phyloP scores from a whole-genome alignment of 2,888 invertebrate genomes.

The Ectobius pallidus region DNA sequence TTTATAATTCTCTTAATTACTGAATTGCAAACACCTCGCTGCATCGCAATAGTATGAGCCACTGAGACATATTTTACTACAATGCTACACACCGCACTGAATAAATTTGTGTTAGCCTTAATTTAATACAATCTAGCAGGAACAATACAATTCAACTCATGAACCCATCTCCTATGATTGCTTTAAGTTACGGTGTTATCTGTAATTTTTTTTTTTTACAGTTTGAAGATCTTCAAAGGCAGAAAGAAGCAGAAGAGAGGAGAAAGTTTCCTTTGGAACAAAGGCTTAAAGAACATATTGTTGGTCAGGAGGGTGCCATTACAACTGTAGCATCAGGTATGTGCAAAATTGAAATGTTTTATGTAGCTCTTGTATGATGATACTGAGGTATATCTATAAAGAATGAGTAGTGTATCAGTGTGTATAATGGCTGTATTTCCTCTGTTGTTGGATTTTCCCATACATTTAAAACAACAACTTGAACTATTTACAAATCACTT shows the following conservation, averaged over 20 bases:
- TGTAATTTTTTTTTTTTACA: slow-evolving; percentile 44
- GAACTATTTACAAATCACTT: too few species aligned
- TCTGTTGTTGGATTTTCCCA: too few species aligned
- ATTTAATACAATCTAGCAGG: not conserved
- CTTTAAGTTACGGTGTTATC: too few species aligned
- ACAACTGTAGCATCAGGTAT: slow-evolving; percentile 75
- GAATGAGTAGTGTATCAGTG: too few species aligned
- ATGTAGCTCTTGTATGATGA: too few species aligned
- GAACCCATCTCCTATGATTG: not conserved
- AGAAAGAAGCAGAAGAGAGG: slow-evolving; percentile 78
- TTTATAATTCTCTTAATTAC: not conserved
- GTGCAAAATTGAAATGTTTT: too few species aligned
- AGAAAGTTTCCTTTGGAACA: slow-evolving; percentile 83
- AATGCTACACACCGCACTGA: not conserved
- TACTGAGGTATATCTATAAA: too few species aligned
- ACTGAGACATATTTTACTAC: not conserved
- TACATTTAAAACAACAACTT: too few species aligned
- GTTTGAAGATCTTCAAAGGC: slow-evolving; percentile 61
- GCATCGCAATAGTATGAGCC: not conserved
- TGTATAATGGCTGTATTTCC: too few species aligned
- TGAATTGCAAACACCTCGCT: not conserved
- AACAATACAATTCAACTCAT: not conserved
- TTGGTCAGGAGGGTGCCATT: slow-evolving; percentile 86
- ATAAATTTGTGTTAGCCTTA: not conserved
- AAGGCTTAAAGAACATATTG: slow-evolving; percentile 78